A percentile compares a stretch with the other conserved stretches of the same genome.
Evolutionary conservation across 2,113 vertebrate genomes (phyloP).

Genomic region (Embiotoca jacksoni): DNA sequence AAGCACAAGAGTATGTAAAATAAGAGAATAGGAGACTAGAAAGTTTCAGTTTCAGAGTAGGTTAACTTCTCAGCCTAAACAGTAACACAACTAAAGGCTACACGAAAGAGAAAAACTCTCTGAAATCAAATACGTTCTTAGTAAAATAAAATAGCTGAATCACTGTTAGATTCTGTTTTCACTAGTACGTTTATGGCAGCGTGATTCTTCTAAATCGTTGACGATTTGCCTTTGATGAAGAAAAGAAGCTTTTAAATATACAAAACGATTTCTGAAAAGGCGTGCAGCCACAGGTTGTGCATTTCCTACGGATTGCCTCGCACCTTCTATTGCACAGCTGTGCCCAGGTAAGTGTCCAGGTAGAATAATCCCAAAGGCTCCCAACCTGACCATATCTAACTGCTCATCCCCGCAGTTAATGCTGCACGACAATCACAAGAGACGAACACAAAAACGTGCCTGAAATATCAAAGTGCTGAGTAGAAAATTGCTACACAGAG

Average conservation of each 20-base stretch:
- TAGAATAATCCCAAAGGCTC: constrained; percentile 13
- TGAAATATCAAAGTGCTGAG: not conserved
- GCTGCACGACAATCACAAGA: not conserved
- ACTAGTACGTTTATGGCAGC: not conserved
- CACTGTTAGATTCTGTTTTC: not conserved
- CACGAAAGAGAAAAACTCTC: not conserved
- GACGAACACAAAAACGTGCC: not conserved
- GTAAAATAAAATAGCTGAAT: not conserved
- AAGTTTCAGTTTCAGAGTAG: not conserved
- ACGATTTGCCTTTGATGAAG: too few species aligned
- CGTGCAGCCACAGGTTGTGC: not conserved
- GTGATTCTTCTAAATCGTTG: not conserved
- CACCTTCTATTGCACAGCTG: not conserved
- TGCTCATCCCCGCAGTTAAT: not conserved
- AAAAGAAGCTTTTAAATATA: too few species aligned
- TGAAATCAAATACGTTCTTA: not conserved
- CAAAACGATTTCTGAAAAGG: too few species aligned
- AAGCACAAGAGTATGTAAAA: not conserved
- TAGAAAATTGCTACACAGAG: not conserved
- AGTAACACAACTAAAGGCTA: not conserved
- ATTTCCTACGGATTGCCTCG: not conserved
- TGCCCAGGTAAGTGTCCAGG: constrained; percentile 13
- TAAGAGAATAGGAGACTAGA: not conserved
- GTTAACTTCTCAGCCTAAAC: not conserved
- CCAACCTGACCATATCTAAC: not conserved